Evolutionary conservation across 1,140 invertebrate species (phyloP).

Genomic region (Lutraria rhynchaena): DNA sequence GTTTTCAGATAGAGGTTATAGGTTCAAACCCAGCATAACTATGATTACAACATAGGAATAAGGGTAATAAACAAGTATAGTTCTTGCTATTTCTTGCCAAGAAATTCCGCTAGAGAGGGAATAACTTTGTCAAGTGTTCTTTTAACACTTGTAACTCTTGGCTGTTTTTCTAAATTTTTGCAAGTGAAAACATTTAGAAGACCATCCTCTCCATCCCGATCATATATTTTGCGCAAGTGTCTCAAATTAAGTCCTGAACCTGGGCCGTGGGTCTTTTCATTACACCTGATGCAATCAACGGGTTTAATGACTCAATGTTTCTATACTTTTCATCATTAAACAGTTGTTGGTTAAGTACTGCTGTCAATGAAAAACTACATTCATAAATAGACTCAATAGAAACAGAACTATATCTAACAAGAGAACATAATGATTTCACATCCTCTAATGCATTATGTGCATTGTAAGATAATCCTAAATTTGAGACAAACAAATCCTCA

Average conservation of each 20-base stretch:
- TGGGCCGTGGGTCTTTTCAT: neutral
- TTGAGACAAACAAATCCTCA: neutral
- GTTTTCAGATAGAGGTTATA: too few relatives aligned
- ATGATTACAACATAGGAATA: too few relatives aligned
- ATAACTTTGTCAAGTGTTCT: too few relatives aligned
- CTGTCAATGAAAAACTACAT: constrained; percentile 1
- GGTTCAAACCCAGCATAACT: too few relatives aligned
- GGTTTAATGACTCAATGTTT: neutral
- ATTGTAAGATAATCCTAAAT: constrained; percentile 10
- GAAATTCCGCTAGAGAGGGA: too few relatives aligned
- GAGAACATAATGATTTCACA: constrained; percentile 7
- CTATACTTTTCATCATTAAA: neutral
- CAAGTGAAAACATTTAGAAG: neutral
- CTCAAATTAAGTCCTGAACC: neutral
- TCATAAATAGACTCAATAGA: neutral
- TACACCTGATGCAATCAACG: neutral
- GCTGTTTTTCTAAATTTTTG: too few relatives aligned
- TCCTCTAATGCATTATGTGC: constrained; percentile 44
- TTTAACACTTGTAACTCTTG: too few relatives aligned
- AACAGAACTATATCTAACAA: neutral
- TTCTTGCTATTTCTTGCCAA: too few relatives aligned
- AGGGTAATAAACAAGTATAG: too few relatives aligned
- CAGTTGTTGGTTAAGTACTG: neutral
- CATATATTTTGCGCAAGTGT: neutral
- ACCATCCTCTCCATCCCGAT: neutral